Percentiles rank a stretch among this genome's conserved stretches.
Conservation (phyloP, 2,888 invertebrate genomes). For the Hirtodrosophila duncani region DNA sequence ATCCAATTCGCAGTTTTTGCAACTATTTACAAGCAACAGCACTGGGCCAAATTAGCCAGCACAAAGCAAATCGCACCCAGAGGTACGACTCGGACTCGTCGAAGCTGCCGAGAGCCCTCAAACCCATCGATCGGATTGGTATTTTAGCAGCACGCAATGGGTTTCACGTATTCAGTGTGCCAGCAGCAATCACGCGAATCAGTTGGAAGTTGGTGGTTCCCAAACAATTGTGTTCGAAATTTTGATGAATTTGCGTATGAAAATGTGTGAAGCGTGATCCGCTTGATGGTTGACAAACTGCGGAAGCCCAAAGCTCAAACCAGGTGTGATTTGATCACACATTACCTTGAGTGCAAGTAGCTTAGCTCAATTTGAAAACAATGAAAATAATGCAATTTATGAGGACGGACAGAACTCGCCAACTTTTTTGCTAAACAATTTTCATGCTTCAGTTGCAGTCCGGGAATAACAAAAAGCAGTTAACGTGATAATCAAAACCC, state of each 20-base stretch:
- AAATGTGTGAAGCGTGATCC: slow-evolving; percentile 34
- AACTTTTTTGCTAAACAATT: slow-evolving; percentile 48
- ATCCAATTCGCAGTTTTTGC: no score
- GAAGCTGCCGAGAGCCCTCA: slow-evolving; percentile 24
- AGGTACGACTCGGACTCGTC: slow-evolving; percentile 10
- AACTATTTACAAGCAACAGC: no score
- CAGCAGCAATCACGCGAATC: slow-evolving; percentile 52
- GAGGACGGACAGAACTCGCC: slow-evolving; percentile 33
- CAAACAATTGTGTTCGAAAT: no score
- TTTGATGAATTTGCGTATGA: slow-evolving; percentile 12
- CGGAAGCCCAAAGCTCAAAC: slow-evolving; percentile 20
- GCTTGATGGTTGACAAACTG: slow-evolving; percentile 46
- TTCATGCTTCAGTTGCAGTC: slow-evolving; percentile 45
- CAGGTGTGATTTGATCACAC: slow-evolving; percentile 43
- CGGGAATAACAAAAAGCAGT: slow-evolving; percentile 22
- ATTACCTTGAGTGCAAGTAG: slow-evolving; percentile 12
- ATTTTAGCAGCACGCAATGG: slow-evolving; percentile 29
- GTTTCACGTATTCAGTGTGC: slow-evolving; percentile 39
- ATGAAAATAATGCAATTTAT: slow-evolving; percentile 59
- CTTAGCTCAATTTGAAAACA: slow-evolving; percentile 17
- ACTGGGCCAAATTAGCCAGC: no score
- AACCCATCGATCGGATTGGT: slow-evolving; percentile 39
- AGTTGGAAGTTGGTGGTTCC: slow-evolving; percentile 39
- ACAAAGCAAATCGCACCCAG: no score
- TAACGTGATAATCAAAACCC: slow-evolving; percentile 55